A percentile compares a stretch with the other conserved stretches of the same genome.
Conservation (phyloP, 2,888 invertebrate species). For the Pachydiplax longipennis region DNA sequence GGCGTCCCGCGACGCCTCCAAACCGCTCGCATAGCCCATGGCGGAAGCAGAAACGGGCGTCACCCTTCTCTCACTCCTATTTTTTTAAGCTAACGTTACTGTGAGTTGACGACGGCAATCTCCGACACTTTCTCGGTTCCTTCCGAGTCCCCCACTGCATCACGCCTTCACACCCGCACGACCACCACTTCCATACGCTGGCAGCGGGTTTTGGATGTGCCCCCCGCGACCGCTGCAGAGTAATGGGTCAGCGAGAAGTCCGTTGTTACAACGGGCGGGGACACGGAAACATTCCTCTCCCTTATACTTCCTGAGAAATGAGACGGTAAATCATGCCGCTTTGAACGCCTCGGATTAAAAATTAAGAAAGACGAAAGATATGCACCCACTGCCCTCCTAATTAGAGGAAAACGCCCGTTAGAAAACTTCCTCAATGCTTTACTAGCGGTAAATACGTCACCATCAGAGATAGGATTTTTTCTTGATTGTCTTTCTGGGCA, state of each 20-base stretch:
- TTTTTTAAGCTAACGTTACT: neutral
- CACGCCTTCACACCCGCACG: neutral
- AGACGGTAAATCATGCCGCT: too few species aligned
- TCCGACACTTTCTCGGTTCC: neutral
- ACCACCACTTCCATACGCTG: neutral
- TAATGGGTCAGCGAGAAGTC: neutral
- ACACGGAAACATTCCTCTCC: neutral
- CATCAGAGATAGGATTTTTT: too few species aligned
- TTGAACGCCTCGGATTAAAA: too few species aligned
- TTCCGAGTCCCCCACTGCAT: neutral
- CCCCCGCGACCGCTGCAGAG: neutral
- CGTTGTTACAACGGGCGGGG: neutral
- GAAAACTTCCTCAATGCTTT: too few species aligned
- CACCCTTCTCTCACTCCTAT: neutral
- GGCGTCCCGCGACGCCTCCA: neutral
- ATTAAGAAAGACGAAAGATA: too few species aligned
- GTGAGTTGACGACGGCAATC: neutral
- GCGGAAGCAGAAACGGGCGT: neutral
- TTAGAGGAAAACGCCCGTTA: too few species aligned
- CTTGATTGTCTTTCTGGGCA: too few species aligned
- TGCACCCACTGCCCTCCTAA: too few species aligned
- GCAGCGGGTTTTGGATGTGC: neutral
- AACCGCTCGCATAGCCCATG: neutral
- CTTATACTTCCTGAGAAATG: too few species aligned
- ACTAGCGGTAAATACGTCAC: too few species aligned